A percentile compares a stretch with the other conserved stretches of the same genome.
Evolutionary conservation across 2,888 invertebrate species (phyloP).

Genomic region (Capitulum mitella): DNA sequence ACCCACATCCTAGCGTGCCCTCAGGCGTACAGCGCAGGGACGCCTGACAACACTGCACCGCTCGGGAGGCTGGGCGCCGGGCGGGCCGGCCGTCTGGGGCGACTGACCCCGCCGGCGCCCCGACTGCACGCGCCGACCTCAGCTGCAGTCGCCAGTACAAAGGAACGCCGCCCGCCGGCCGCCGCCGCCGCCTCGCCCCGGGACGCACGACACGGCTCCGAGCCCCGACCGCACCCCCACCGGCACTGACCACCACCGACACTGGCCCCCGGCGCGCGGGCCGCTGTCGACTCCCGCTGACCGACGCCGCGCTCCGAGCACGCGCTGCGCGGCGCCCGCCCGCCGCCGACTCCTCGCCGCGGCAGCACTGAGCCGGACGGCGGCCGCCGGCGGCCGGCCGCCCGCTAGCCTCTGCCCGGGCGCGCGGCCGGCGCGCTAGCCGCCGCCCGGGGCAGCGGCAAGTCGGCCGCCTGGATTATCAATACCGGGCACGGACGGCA

Average conservation of each 20-base stretch:
- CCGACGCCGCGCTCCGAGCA: neutral
- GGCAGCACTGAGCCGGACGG: neutral
- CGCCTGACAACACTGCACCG: too few relatives aligned
- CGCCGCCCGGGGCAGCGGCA: neutral
- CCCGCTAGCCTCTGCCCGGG: neutral
- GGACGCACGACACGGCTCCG: neutral
- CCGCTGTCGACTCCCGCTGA: neutral
- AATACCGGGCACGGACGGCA: neutral
- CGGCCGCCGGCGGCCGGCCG: slow-evolving; percentile 2
- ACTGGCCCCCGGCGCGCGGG: neutral
- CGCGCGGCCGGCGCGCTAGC: slow-evolving; percentile 16
- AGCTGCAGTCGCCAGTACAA: neutral
- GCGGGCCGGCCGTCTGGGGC: neutral
- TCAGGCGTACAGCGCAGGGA: too few relatives aligned
- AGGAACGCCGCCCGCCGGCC: neutral
- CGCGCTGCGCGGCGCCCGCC: neutral
- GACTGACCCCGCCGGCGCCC: neutral
- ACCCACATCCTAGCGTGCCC: too few relatives aligned
- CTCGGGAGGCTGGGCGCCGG: too few relatives aligned
- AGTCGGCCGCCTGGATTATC: slow-evolving; percentile 2
- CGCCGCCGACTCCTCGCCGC: neutral
- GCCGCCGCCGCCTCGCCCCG: neutral
- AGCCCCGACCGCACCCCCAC: neutral
- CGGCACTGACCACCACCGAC: neutral
- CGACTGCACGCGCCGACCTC: neutral